Base-by-base conservation (phyloP, 2,888 invertebrate genomes). In the Drosophila mettleri region DNA sequence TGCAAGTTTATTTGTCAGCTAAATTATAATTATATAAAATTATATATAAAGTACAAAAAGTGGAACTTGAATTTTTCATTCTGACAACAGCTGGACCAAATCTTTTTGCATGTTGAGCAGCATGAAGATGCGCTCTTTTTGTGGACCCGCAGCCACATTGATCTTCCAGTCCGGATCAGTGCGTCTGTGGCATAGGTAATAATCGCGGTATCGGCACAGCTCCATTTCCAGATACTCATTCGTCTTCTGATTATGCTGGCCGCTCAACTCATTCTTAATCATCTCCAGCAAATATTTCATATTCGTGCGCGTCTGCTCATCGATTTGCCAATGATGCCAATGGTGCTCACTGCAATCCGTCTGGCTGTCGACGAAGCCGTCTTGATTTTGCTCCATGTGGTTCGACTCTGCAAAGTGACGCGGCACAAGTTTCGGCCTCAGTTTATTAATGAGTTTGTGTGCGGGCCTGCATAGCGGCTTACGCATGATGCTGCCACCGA, bases 21-120 rank as follows among this genome's bases (percentile, higher is more conserved):
- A 51, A 27, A 31, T 10, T n/a, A 20, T n/a, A n/a, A n/a, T n/a
- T n/a, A n/a, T n/a, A n/a, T n/a, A n/a, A n/a, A n/a, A n/a, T n/a
- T n/a, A 46, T 9, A 20, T n/a, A 34, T 29, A 39, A 33, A 14
- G 27, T 2, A 57, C n/a, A 51, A 31, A 20, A 14, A 36, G 22
- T 2, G n/a, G 12, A n/a, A n/a, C 1, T 5, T 34, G 2, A 39
- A 1, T 2, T 10, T 39, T 41, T 58, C 38, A 49, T 0, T 86
- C 69, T 10, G 43, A 69, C 22, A 90, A 61, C 49, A 90, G 31
- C 41, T 82, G 86, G 6, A 90, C 46, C 49, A 92, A 79, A 76
- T 89, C 89, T 5, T 80, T 89, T 68, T 91, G 91, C 62, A 92
- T 74, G 24, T 86, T 84, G 10, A 91, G 38, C 22, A 92, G 63